A percentile compares a stretch with the other conserved stretches of the same genome.
These are phyloP conservation scores for Caenorhabditis sp. DNA, from an alignment of 2,888 invertebrate genomes.

Conservation along the genomic window DNA sequence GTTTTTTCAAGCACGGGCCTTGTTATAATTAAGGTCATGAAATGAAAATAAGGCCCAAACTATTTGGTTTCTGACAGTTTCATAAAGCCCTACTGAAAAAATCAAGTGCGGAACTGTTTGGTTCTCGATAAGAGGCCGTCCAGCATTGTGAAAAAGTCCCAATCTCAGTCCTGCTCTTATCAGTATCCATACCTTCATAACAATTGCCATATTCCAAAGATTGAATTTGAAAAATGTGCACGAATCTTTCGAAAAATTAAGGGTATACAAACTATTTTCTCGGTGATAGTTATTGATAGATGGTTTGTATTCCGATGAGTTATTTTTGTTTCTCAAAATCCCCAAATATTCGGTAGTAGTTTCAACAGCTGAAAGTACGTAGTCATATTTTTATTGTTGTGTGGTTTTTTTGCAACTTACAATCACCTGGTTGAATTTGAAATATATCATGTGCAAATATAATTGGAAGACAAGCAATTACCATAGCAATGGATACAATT, in stretches of 20 bases:
- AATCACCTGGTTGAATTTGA: constrained; percentile 13
- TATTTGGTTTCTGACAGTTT: too few species aligned
- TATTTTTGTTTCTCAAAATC: not conserved
- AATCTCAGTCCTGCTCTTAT: not conserved
- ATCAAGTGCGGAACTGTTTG: too few species aligned
- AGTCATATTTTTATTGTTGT: too few species aligned
- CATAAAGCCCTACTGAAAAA: too few species aligned
- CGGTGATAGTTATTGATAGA: too few species aligned
- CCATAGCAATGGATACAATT: constrained; percentile 39
- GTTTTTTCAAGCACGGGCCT: too few species aligned
- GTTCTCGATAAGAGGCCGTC: too few species aligned
- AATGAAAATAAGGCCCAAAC: too few species aligned
- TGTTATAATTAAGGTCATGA: too few species aligned
- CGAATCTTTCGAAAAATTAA: constrained; percentile 48
- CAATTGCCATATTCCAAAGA: constrained; percentile 59
- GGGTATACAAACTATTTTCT: constrained; percentile 15
- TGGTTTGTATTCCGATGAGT: not conserved
- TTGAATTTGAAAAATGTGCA: constrained; percentile 62
- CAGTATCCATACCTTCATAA: constrained; percentile 45
- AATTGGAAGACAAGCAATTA: constrained; percentile 55
- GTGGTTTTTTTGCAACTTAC: constrained; percentile 1
- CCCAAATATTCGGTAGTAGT: constrained; percentile 28
- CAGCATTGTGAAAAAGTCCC: too few species aligned
- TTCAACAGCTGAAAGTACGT: constrained; percentile 29
- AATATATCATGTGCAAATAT: constrained; percentile 45